Evolutionary conservation across 2,797 vertebrate genomes (phyloP).

Genomic region (Tinamus major): DNA sequence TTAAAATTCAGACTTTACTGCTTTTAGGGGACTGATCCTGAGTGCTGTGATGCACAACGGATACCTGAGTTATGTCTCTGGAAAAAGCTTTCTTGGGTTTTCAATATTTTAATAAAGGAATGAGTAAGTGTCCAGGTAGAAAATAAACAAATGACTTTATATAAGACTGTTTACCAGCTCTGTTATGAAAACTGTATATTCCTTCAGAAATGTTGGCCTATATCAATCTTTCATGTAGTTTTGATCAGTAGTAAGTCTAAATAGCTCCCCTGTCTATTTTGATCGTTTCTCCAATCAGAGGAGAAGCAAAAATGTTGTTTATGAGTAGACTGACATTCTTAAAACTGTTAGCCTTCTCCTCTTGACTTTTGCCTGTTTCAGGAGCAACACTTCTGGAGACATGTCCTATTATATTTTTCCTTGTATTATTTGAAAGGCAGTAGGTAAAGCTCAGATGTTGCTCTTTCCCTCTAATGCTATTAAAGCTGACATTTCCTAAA

Average conservation of each 20-base stretch:
- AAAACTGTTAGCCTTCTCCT: neutral
- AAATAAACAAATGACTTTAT: neutral
- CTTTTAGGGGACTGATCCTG: neutral
- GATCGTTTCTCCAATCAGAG: neutral
- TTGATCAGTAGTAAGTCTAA: neutral
- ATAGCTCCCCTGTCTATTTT: neutral
- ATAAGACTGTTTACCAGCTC: neutral
- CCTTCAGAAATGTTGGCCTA: neutral
- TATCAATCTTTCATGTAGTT: neutral
- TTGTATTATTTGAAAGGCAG: slow-evolving; percentile 30
- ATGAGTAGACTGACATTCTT: neutral
- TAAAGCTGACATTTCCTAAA: slow-evolving; percentile 24
- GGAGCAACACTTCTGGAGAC: neutral
- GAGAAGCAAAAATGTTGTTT: neutral
- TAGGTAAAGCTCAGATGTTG: slow-evolving; percentile 19
- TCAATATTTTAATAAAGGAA: neutral
- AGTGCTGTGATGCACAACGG: neutral
- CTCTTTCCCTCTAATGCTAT: slow-evolving; percentile 5
- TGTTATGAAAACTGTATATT: neutral
- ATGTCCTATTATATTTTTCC: neutral
- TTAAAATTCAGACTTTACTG: neutral
- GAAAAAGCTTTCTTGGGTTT: neutral
- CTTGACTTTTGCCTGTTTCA: slow-evolving; percentile 18
- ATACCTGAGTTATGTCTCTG: neutral
- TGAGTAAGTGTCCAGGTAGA: neutral